These are phyloP conservation scores for Drosophila watanabei DNA, from an alignment of 1,140 invertebrate genomes.

Conservation along the genomic window DNA sequence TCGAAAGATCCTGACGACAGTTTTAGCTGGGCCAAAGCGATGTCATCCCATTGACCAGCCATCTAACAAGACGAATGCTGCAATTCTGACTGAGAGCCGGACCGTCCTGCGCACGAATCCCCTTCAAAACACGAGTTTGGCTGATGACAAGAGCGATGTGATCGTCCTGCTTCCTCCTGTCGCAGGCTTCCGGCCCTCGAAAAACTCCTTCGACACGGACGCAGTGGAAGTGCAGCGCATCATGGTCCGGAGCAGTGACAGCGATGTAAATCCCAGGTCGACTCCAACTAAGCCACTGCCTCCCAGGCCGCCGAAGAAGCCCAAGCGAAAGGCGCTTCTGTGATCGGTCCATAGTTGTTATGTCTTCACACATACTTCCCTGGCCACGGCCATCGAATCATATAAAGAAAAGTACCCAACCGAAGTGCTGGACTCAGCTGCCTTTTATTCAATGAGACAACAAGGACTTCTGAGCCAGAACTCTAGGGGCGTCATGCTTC, in stretches of 20 bases:
- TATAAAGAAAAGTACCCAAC: conserved; percentile 44
- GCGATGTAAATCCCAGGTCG: neutral
- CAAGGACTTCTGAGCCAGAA: conserved; percentile 6
- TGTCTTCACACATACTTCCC: conserved; percentile 39
- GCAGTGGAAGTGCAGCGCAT: conserved; percentile 14
- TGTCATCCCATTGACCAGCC: conserved; percentile 12
- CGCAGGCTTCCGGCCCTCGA: conserved; percentile 48
- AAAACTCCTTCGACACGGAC: conserved; percentile 39
- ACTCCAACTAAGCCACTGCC: neutral
- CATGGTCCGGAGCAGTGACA: neutral
- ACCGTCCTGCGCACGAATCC: conserved; percentile 14
- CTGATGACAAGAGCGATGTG: conserved; percentile 21
- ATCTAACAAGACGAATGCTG: conserved; percentile 1
- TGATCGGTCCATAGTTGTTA: conserved; percentile 36
- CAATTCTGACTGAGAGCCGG: conserved; percentile 1
- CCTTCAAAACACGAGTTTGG: conserved; percentile 15
- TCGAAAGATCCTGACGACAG: neutral
- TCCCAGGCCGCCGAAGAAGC: conserved; percentile 25
- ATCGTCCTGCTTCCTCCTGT: conserved; percentile 57
- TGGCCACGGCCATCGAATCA: conserved; percentile 9
- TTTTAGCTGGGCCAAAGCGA: neutral
- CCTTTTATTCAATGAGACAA: conserved; percentile 35
- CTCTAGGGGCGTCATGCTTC: conserved; percentile 50
- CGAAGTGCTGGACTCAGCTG: conserved; percentile 46
- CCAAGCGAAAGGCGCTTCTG: conserved; percentile 7